These are phyloP conservation scores for Sylvilagus floridanus DNA, from an alignment of 2,797 vertebrate species.

Conservation along the genomic window DNA sequence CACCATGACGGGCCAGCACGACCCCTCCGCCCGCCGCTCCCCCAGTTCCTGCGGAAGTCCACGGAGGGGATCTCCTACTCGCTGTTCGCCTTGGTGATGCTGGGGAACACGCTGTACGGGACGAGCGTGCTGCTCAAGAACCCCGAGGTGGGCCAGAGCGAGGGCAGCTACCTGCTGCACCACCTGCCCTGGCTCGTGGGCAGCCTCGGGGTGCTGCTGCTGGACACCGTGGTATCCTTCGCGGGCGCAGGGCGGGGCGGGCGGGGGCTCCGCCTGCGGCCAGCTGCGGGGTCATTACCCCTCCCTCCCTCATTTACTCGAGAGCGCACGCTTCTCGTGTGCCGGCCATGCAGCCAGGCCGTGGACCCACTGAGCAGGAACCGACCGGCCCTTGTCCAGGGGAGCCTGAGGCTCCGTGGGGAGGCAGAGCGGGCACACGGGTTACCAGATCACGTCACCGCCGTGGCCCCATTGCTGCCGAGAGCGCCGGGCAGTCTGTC, in stretches of 20 bases:
- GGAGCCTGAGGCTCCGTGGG: not conserved
- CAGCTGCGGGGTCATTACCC: rapidly evolving
- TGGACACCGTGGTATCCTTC: conserved; percentile 96
- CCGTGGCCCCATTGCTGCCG: not conserved
- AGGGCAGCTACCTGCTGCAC: conserved; percentile 92
- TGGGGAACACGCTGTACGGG: conserved; percentile 95
- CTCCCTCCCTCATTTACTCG: too few species aligned
- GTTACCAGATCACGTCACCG: not conserved
- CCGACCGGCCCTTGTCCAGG: not conserved
- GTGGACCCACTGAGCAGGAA: not conserved
- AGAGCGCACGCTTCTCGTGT: too few species aligned
- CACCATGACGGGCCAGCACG: too few species aligned
- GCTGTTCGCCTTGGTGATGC: conserved; percentile 95
- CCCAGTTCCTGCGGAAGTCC: conserved; percentile 94
- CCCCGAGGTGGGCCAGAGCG: conserved; percentile 90
- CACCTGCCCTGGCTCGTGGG: conserved; percentile 98
- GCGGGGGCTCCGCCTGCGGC: not conserved
- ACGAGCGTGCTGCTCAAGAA: conserved; percentile 95
- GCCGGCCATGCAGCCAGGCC: not conserved
- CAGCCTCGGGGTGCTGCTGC: conserved; percentile 94
- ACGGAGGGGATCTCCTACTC: conserved; percentile 94
- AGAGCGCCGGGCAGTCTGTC: not conserved
- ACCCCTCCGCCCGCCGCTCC: not conserved
- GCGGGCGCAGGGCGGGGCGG: rapidly evolving
- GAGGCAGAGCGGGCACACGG: rapidly evolving